Percentiles rank a stretch among this genome's conserved stretches.
These are phyloP conservation scores for Nephotettix cincticeps DNA, from an alignment of 1,140 invertebrate species.

Conservation along the genomic window DNA sequence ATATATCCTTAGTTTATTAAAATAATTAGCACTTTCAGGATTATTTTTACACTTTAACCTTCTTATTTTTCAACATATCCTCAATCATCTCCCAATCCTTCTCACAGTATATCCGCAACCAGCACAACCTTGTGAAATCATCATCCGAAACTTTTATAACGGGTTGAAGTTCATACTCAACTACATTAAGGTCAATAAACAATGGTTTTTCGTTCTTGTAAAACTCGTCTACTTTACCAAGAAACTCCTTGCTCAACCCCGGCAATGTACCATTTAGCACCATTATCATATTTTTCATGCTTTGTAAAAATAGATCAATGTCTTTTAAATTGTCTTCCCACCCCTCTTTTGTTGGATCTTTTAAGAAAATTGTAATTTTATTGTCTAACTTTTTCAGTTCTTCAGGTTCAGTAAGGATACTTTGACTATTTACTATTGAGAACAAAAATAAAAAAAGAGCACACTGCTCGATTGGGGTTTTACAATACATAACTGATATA, in stretches of 20 bases:
- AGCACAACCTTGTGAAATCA: neutral
- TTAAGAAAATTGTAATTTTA: neutral
- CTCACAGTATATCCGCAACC: neutral
- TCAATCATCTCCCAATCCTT: neutral
- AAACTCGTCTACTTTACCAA: neutral
- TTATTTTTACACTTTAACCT: too few relatives aligned
- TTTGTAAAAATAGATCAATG: neutral
- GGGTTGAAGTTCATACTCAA: conserved; percentile 4
- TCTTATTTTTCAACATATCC: neutral
- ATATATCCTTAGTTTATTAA: too few relatives aligned
- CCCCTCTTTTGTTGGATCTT: neutral
- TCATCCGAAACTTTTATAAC: neutral
- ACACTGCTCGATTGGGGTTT: too few relatives aligned
- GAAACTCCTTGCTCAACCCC: neutral
- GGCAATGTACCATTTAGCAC: neutral
- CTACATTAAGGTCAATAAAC: neutral
- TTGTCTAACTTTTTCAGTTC: neutral
- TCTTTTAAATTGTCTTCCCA: conserved; percentile 9
- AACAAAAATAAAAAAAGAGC: neutral
- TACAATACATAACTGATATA: too few relatives aligned
- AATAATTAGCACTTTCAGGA: too few relatives aligned
- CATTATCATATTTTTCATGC: conserved; percentile 9
- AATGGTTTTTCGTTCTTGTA: neutral
- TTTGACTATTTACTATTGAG: neutral
- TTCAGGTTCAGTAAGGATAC: neutral